Percentiles rank a stretch among this genome's conserved stretches.
These are phyloP conservation scores for Lethenteron camtschaticum DNA, from an alignment of 2,113 vertebrate species.

Conservation along the genomic window DNA sequence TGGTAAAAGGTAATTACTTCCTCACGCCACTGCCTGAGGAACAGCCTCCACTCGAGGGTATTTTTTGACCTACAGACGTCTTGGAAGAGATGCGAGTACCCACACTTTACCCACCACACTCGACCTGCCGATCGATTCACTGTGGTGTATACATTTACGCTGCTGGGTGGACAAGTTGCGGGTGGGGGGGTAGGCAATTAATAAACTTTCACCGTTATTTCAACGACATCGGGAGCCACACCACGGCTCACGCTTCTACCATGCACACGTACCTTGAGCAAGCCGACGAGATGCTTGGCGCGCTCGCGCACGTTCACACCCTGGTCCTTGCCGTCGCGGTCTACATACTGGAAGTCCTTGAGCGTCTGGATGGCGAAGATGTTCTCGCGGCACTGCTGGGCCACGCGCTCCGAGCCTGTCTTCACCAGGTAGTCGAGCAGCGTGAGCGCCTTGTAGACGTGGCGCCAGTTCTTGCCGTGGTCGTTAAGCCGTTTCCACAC, in stretches of 20 bases:
- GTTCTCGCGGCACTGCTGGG: constrained; percentile 73
- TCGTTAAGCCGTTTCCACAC: constrained; percentile 70
- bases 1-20: too few relatives aligned
- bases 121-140: too few relatives aligned
- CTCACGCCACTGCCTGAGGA: too few relatives aligned
- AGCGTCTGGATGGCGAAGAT: constrained; percentile 74
- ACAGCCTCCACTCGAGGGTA: too few relatives aligned
- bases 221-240: background rate
- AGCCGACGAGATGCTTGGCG: constrained; percentile 62
- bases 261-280: constrained; percentile 30
- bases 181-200: too few relatives aligned
- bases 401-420: constrained; percentile 66
- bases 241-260: background rate
- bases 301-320: constrained; percentile 73
- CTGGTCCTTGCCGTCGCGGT: constrained; percentile 74
- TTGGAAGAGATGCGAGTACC: too few relatives aligned
- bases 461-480: constrained; percentile 74
- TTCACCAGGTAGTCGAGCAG: constrained; percentile 82
- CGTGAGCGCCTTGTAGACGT: constrained; percentile 80
- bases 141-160: too few relatives aligned
- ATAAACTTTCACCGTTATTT: too few relatives aligned
- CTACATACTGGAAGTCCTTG: constrained; percentile 72
- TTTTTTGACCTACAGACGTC: too few relatives aligned
- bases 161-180: too few relatives aligned
- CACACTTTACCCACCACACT: too few relatives aligned